phyloP scores from a whole-genome alignment of 2,113 vertebrate genomes.

The Dasyurus viverrinus region DNA sequence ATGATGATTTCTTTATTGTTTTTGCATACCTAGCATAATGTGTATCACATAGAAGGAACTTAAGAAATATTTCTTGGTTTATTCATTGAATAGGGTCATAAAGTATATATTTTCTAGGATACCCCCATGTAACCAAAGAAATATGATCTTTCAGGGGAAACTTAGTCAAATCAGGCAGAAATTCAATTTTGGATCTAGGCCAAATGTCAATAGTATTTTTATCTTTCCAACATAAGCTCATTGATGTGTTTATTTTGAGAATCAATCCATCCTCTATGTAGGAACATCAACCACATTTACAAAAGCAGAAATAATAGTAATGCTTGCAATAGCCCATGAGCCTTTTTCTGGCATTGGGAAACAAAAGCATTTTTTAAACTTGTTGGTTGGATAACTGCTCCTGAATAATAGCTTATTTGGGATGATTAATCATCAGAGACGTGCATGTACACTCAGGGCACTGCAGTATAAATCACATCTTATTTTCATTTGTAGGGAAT shows the following conservation, averaged over 20 bases:
- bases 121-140: background rate
- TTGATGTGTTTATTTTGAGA: constrained; percentile 46
- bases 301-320: constrained; percentile 41
- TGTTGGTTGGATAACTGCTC: constrained; percentile 61
- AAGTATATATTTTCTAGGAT: background rate
- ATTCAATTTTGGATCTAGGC: background rate
- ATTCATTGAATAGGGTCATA: background rate
- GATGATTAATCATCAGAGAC: constrained; percentile 73
- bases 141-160: background rate
- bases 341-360: constrained; percentile 49
- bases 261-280: constrained; percentile 51
- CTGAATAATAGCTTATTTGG: constrained; percentile 64
- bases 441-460: constrained; percentile 47
- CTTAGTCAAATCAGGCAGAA: background rate
- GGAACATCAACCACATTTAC: constrained; percentile 42
- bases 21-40: background rate
- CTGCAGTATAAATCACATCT: constrained; percentile 71
- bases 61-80: background rate
- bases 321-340: constrained; percentile 44
- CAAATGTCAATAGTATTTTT: background rate
- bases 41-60: background rate
- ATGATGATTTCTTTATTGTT: background rate
- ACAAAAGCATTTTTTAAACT: constrained; percentile 58
- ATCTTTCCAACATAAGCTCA: background rate
- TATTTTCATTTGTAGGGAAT: constrained; percentile 73